Conservation (phyloP, 2,888 invertebrate species). For the Scaptomyza flava region DNA sequence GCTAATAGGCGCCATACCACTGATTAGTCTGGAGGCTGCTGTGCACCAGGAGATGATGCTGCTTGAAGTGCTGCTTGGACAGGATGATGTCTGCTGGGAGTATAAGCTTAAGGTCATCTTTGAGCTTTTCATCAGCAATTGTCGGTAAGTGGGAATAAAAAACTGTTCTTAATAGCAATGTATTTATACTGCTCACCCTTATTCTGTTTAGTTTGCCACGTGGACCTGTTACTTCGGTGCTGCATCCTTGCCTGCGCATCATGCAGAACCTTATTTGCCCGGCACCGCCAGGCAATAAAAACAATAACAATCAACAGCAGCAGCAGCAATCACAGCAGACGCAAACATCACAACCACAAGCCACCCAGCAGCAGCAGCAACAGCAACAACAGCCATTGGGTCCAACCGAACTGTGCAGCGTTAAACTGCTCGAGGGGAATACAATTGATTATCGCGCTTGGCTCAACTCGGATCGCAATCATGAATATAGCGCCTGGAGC, state of each 20-base stretch:
- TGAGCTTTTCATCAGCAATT: conserved; percentile 92
- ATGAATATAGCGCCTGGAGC: conserved; percentile 90
- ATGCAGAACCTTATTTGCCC: conserved; percentile 93
- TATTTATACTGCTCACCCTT: neutral
- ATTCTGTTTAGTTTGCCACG: conserved; percentile 86
- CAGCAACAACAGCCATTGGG: conserved; percentile 73
- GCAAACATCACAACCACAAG: conserved; percentile 25
- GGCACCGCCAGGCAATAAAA: conserved; percentile 84
- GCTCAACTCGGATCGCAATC: conserved; percentile 89
- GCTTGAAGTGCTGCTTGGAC: conserved; percentile 93
- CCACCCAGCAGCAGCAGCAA: conserved; percentile 17
- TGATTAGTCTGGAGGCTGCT: conserved; percentile 89
- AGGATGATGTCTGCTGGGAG: conserved; percentile 98
- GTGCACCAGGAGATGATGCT: conserved; percentile 96
- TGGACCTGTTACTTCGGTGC: conserved; percentile 94
- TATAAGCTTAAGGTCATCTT: conserved; percentile 94
- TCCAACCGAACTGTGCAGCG: conserved; percentile 85
- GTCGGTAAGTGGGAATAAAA: conserved; percentile 83
- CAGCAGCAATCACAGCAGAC: conserved; percentile 59
- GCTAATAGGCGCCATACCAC: conserved; percentile 90
- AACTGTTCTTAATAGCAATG: neutral
- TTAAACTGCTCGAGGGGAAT: conserved; percentile 87
- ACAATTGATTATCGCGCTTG: conserved; percentile 90
- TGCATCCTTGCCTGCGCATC: conserved; percentile 96
- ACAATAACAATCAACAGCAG: conserved; percentile 26